Evolutionary conservation across 2,888 invertebrate species (phyloP), one percentile per base, ranked within the genome.

Genomic region (Oscheius sp.): DNA sequence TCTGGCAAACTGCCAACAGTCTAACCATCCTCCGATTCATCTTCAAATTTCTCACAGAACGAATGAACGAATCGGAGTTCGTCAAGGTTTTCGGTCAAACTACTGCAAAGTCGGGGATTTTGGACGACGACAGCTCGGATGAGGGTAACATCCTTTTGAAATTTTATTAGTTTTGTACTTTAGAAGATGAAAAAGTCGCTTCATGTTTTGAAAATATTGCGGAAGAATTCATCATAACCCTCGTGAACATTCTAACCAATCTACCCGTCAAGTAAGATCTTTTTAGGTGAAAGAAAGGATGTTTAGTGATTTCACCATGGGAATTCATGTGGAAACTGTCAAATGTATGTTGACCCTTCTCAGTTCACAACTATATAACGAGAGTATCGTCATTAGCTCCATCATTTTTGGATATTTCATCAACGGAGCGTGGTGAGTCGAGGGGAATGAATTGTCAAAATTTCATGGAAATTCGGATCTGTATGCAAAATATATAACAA

Each of bases 1-100:
- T 93, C 61, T 95, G 95, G 94, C 95, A 96, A 87, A 92, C 94
- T 0, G 94, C 92, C 87, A 97, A 97, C 88, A 92, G 94, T 0
- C 87, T 98, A 54, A 94, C 95, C 84, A 92, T 95, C 28, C 91
- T 95, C 68, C 90, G 95, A 12, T 88, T 88, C 78, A 82, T 92
- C 90, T 75, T 90, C 69, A 95, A 95, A 87, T 95, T 94, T 86
- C 89, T 96, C 44, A 92, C 94, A 14, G 94, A 96, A 87, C 92
- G 92, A 80, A 91, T 94, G 14, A 92, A 92, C 0, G 95, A 96
- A 87, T 92, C 92, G 75, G 92, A 94, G 76, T 89, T 96, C 75
- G 89, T 93, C 62, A 63, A 71, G 32, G 70, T 78, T 14, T 78
- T 80, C 36, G 70, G 72, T 6, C 32, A 20, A n/a, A 49, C 26